These are phyloP conservation scores for Platichthys flesus DNA, from an alignment of 2,113 vertebrate genomes.

Conservation along the genomic window DNA sequence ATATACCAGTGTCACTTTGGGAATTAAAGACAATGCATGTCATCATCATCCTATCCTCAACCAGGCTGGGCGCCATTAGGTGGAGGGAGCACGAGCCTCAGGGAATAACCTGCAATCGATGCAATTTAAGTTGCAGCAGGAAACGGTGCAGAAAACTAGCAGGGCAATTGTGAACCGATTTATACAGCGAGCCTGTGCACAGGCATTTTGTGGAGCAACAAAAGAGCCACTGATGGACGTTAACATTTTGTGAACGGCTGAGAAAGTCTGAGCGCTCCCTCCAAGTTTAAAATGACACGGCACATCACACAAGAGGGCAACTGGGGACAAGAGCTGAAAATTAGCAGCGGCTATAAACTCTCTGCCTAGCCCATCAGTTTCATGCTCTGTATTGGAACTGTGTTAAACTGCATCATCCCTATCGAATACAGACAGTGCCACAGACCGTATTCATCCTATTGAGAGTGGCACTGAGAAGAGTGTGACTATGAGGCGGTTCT, in stretches of 20 bases:
- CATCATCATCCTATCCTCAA: not conserved
- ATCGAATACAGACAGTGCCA: not conserved
- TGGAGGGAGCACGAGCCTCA: not conserved
- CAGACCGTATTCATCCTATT: not conserved
- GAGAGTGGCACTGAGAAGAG: not conserved
- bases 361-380: not conserved
- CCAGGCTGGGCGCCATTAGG: not conserved
- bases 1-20: no score
- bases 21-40: no score
- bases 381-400: not conserved
- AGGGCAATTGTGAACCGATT: no score
- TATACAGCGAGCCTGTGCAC: no score
- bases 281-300: not conserved
- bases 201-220: no score
- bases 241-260: no score
- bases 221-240: no score
- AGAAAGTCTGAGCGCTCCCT: no score
- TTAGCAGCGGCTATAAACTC: not conserved
- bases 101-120: not conserved
- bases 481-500: not conserved
- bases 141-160: no score
- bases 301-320: not conserved
- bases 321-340: not conserved
- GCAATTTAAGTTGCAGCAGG: not conserved
- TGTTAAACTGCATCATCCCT: not conserved